phyloP scores from a whole-genome alignment of 2,113 vertebrate species.

The Dissostichus mawsoni region DNA sequence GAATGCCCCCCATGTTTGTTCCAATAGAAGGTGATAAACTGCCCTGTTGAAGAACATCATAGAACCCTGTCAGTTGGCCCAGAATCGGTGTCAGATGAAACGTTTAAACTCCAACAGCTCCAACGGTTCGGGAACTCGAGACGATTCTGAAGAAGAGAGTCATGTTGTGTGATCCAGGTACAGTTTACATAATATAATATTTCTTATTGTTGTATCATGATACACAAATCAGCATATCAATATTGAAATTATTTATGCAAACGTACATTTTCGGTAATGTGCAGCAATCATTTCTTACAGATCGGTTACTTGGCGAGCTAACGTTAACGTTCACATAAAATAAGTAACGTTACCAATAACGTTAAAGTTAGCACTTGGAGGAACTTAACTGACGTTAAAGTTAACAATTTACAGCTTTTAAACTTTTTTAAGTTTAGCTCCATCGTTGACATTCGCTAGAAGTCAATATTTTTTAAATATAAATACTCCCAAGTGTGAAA shows the following conservation, averaged over 20 bases:
- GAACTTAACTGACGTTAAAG: background rate
- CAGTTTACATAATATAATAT: background rate
- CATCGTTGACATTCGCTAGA: background rate
- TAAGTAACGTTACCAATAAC: no score
- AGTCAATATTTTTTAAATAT: no score
- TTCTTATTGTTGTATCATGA: background rate
- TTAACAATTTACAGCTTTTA: no score
- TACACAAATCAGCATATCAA: background rate
- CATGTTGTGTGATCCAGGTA: background rate
- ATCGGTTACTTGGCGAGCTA: background rate
- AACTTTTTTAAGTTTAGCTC: no score
- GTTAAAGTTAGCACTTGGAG: background rate
- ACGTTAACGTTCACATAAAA: background rate
- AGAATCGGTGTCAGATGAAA: background rate
- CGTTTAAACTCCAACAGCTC: background rate
- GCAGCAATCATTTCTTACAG: no score
- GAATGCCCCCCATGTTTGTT: background rate
- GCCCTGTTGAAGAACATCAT: background rate
- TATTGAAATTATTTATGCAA: no score
- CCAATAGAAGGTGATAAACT: background rate
- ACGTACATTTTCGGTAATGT: no score
- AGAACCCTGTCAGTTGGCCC: background rate
- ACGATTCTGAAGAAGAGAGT: background rate
- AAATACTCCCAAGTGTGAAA: no score
- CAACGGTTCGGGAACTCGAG: conserved; percentile 12